Base-by-base conservation (phyloP, 2,888 invertebrate species). In the Parascotia fuliginaria region DNA sequence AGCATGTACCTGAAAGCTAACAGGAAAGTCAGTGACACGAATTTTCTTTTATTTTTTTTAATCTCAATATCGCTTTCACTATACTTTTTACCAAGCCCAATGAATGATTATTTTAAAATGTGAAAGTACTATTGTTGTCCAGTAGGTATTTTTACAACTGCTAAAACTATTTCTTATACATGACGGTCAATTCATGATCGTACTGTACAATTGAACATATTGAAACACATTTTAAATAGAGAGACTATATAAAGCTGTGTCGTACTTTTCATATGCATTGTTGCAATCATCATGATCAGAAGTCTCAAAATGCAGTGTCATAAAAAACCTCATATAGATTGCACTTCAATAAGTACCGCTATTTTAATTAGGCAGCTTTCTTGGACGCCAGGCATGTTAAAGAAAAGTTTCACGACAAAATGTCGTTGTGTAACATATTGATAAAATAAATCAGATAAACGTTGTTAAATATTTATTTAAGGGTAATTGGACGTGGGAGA, bases 31-130 rank as follows among this genome's bases (percentile, higher is more conserved):
- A 82, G 83, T 83, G 89, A 89, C 89, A 89, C 89, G 79, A 87
- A 87, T 89, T 89, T 91, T 89, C 87, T 85, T 88, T 87, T 79
- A 76, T 73, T 81, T 90, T 88, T 42, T 91, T 90, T 81, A 87
- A 87, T 80, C 73, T 73, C 83, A 77, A 83, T 90, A 89, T 86
- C 87, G 80, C 91, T 92, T 92, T 92, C 91, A 90, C 91, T 89
- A 62, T 61, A 79, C 80, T 86, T 88, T 86, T 90, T 83, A 85
- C 85, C 70, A 79, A 81, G 70, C 64, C 69, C 78, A 85, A 87
- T 85, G 83, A 89, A 86, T 83, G 83, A 81, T 77, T 78, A 84
- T 83, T 85, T 82, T 78, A 79, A 81, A 85, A 83, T 85, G 89
- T 81, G 92, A 92, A 92, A 91, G 91, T 90, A 77, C 79, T 77